Base-by-base conservation (phyloP, 2,888 invertebrate genomes). In the Melanargia galathea region DNA sequence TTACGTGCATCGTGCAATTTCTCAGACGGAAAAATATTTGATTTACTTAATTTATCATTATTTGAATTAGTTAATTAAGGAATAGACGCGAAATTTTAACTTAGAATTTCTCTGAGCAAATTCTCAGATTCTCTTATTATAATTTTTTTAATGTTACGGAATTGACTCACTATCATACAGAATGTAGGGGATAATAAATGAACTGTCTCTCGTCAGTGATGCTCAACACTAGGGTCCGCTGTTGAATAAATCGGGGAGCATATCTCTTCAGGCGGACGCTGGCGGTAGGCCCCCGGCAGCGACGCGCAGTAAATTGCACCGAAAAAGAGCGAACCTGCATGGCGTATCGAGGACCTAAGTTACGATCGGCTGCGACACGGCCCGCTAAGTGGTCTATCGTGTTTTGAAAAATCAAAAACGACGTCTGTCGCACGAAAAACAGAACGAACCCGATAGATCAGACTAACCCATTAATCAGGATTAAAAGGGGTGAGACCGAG, bases 331-430 rank as follows among this genome's bases (percentile, higher is more conserved):
- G 81, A 80, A 75, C 82, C 85, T 85, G 84, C 84, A 85, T 24
- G 83, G 81, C 80, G 84, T 83, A 87, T 86, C 84, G 84, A 84
- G 76, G 79, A 75, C 79, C 83, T 86, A 86, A 89, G 82, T 89
- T 86, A 87, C 87, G 84, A 84, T 80, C 82, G 77, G 70, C 71
- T 72, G 79, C 80, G 83, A 89, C 88, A 90, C 77, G 81, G 78
- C 73, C 74, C 83, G 81, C 83, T 91, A 91, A 91, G 84, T 91
- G 90, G 88, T 78, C 89, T 89, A 89, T 86, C 90, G 85, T 90
- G 90, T 91, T 85, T 79, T 72, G 82, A 86, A 84, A 84, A 82
- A 83, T 82, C 76, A 80, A 87, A 87, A 85, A 81, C 77, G 72
- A 74, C 77, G 78, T 78, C 81, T 81, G 79, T 77, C 77, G 74